These are phyloP conservation scores for Aphelinus atriplicis DNA, from an alignment of 1,140 invertebrate species.

Conservation along the genomic window DNA sequence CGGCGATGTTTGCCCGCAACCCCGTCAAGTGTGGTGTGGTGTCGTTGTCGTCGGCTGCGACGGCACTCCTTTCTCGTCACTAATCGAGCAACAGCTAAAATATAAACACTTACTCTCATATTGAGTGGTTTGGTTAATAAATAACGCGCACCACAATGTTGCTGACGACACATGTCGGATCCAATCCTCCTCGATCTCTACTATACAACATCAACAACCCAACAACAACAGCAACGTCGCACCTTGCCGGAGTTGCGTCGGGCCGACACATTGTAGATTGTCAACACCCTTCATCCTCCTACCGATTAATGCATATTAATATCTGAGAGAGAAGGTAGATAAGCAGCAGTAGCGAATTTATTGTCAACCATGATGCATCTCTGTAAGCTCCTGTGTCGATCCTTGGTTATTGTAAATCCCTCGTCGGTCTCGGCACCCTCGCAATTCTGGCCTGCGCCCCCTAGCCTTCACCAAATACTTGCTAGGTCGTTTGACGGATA, in stretches of 20 bases:
- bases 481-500: constrained; percentile 61
- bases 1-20: constrained; percentile 45
- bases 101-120: constrained; percentile 63
- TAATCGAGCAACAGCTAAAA: constrained; percentile 45
- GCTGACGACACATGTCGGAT: constrained; percentile 56
- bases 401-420: constrained; percentile 12
- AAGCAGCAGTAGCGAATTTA: too few relatives aligned
- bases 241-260: constrained; percentile 61
- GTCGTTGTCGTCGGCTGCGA: constrained; percentile 53
- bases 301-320: too few relatives aligned
- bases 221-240: constrained; percentile 51
- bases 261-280: constrained; percentile 51
- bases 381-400: not conserved
- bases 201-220: constrained; percentile 41
- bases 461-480: constrained; percentile 65
- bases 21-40: not conserved
- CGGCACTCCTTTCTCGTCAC: constrained; percentile 46
- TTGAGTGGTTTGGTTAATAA: constrained; percentile 61
- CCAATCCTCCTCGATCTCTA: constrained; percentile 52
- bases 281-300: constrained; percentile 7
- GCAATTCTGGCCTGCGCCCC: constrained; percentile 57
- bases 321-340: too few relatives aligned
- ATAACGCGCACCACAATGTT: constrained; percentile 48
- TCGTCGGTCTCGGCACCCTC: constrained; percentile 48
- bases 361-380: not conserved